Base-by-base conservation (phyloP, 2,113 vertebrate species). In the Dunckerocampus dactyliophorus region DNA sequence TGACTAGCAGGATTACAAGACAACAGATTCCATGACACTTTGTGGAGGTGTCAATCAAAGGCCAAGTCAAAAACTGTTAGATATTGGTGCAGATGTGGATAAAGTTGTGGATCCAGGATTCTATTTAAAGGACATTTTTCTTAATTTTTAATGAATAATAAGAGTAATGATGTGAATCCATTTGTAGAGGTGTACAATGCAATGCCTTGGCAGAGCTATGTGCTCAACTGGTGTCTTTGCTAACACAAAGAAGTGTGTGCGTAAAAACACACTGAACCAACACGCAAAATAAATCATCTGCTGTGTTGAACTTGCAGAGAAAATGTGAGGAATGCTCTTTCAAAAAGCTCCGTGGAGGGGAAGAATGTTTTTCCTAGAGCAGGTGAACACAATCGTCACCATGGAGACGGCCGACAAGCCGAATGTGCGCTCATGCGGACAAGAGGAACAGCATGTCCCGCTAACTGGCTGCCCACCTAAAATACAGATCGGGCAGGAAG, bases 361-460 rank as follows among this genome's bases (percentile, higher is more conserved):
- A 28, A 28, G 3, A 28, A 5, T 28, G 24, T 28, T 28, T 28
- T 28, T 28, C 24, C 24, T 28, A 5, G 24, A 28, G 53, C 63
- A 75, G 46, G 31, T 77, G 68, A 79, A 78, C 59, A 56, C 65
- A n/a, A 49, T 62, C 45, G 56, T 88, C 79, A 66, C 82, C 82
- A 85, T 77, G 81, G 88, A 80, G 80, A 84, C 70, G 5, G 22
- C 65, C 73, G 65, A 78, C 68, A 63, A 62, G 71, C 54, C 17
- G 47, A 73, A 63, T 1, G 54, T 24, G 62, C 62, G 66, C 57
- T 61, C 31, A 19, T 63, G 58, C 58, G 62, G 54, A 28, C 11
- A 4, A 31, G 15, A 28, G 21, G 13, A 52, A 28, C 13, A 28
- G 15, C 12, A 3, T 28, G 24, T 28, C 24, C 24, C 24, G 24